Evolutionary conservation across 2,888 invertebrate genomes (phyloP).

Genomic region (Ochropacha duplaris): DNA sequence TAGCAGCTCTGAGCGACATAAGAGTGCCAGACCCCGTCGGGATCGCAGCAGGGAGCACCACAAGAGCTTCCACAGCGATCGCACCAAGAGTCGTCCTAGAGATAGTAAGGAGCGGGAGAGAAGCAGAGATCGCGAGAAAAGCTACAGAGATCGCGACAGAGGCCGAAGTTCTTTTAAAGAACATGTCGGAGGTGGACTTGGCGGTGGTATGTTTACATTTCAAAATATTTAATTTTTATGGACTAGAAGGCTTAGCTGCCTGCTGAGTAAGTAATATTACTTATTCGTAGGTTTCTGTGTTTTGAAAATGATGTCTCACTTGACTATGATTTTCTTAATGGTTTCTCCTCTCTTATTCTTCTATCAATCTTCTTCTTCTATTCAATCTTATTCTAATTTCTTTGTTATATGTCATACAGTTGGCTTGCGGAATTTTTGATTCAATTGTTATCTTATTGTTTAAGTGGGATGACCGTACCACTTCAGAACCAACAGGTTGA

Average conservation of each 20-base stretch:
- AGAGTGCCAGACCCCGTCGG: constrained; percentile 20
- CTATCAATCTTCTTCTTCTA: too few species aligned
- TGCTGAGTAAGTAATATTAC: too few species aligned
- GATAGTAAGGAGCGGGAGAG: constrained; percentile 22
- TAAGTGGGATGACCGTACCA: too few species aligned
- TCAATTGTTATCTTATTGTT: too few species aligned
- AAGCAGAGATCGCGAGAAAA: constrained; percentile 21
- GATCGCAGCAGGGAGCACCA: constrained; percentile 13
- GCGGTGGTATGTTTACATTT: constrained; percentile 47
- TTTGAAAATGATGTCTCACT: too few species aligned
- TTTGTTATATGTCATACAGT: too few species aligned
- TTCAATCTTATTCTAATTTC: too few species aligned
- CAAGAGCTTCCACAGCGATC: constrained; percentile 31
- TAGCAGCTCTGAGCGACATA: constrained; percentile 18
- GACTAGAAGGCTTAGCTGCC: constrained; percentile 3
- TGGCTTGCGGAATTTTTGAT: too few species aligned
- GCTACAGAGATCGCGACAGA: constrained; percentile 34
- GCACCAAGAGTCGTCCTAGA: constrained; percentile 21
- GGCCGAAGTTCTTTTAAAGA: constrained; percentile 45
- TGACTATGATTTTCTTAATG: too few species aligned
- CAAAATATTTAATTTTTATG: background rate
- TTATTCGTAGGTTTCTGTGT: too few species aligned
- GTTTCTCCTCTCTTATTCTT: too few species aligned
- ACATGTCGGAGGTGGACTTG: constrained; percentile 55
- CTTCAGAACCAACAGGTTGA: too few species aligned